phyloP scores from a whole-genome alignment of 2,888 invertebrate genomes.

The Parochlus steinenii region DNA sequence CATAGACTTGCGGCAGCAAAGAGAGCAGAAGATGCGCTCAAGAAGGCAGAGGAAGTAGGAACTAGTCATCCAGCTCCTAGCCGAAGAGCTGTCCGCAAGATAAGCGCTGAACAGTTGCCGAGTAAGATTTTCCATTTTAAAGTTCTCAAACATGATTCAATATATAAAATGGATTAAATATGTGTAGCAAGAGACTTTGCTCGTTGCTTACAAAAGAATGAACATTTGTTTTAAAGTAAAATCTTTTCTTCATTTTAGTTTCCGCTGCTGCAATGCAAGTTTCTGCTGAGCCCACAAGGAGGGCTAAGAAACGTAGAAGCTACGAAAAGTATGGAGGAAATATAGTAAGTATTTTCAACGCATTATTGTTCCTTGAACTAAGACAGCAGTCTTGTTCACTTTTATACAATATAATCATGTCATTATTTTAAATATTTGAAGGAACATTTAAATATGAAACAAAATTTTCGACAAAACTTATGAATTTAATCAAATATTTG shows the following conservation, averaged over 20 bases:
- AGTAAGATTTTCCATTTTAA: conserved; percentile 1
- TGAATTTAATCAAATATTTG: too few relatives aligned
- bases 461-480: too few relatives aligned
- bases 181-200: neutral
- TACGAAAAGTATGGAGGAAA: conserved; percentile 41
- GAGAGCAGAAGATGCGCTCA: conserved; percentile 1
- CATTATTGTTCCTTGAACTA: neutral
- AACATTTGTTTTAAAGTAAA: neutral
- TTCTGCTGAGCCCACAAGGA: conserved; percentile 29
- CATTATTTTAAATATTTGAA: too few relatives aligned
- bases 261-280: conserved; percentile 25
- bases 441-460: too few relatives aligned
- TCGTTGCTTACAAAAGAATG: too few relatives aligned
- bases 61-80: conserved; percentile 3
- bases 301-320: conserved; percentile 42
- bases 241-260: conserved; percentile 2
- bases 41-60: conserved; percentile 8
- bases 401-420: too few relatives aligned
- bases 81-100: neutral
- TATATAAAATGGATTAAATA: neutral
- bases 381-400: neutral
- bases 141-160: neutral
- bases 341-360: conserved; percentile 37
- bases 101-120: neutral
- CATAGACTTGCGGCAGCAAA: conserved; percentile 10